Conservation (phyloP, 53 echinoderm and acorn worm species). For the Echinometra lucunter region DNA sequence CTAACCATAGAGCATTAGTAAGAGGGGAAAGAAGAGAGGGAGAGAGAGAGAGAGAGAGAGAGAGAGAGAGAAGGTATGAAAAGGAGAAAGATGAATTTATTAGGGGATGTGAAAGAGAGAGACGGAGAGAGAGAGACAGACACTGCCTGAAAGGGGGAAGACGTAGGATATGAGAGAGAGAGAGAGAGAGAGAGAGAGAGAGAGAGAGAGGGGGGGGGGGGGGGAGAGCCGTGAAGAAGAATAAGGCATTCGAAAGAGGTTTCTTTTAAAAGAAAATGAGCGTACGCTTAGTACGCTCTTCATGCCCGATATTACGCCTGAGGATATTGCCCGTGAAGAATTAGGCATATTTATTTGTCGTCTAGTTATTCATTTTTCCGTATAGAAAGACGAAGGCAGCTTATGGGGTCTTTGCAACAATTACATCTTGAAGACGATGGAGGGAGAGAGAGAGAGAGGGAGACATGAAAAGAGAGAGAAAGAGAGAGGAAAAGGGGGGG, state of each 20-base stretch:
- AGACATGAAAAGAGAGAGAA: neutral
- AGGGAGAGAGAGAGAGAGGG: too few species aligned
- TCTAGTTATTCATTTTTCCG: neutral
- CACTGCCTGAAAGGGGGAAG: neutral
- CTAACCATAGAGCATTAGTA: too few species aligned
- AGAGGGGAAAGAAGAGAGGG: too few species aligned
- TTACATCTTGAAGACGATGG: neutral
- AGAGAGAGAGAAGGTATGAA: too few species aligned
- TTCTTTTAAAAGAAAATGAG: neutral
- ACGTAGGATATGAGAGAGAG: neutral
- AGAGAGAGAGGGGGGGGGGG: neutral
- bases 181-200: neutral
- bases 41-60: too few species aligned
- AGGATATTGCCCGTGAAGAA: conserved; percentile 2
- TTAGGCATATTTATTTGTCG: conserved; percentile 24
- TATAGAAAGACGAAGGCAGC: neutral
- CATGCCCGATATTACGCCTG: conserved; percentile 1
- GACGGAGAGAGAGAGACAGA: neutral
- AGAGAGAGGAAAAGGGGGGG: neutral
- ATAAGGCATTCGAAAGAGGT: neutral
- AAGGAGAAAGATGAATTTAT: too few species aligned
- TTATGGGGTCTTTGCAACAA: neutral
- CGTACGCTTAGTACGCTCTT: neutral
- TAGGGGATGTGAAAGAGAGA: too few species aligned
- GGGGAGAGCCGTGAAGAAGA: too few species aligned